Conservation (phyloP, 2,888 invertebrate genomes). For the Luffia ferchaultella region DNA sequence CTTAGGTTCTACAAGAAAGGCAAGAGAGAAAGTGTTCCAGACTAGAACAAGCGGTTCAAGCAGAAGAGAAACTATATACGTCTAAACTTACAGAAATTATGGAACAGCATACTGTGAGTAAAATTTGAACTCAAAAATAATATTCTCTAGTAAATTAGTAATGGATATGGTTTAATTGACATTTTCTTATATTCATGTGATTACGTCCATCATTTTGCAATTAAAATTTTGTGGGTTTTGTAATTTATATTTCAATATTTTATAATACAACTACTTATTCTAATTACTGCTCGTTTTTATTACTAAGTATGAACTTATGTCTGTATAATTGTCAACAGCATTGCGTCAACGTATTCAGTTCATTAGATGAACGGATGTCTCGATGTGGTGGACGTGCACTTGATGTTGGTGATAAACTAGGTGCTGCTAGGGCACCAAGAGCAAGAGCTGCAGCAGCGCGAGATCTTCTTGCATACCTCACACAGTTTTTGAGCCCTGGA, state of each 20-base stretch:
- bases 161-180: no score
- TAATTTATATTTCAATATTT: no score
- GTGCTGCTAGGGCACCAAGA: constrained; percentile 94
- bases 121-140: not conserved
- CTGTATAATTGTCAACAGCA: constrained; percentile 52
- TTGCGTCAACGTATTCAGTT: constrained; percentile 88
- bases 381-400: constrained; percentile 97
- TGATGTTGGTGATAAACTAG: constrained; percentile 97
- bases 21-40: constrained; percentile 87
- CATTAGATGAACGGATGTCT: constrained; percentile 94
- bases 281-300: no score
- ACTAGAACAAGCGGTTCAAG: constrained; percentile 80
- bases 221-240: no score
- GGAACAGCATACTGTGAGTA: constrained; percentile 81
- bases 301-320: no score
- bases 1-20: constrained; percentile 78
- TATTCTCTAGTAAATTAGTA: no score
- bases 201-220: not conserved
- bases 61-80: constrained; percentile 86
- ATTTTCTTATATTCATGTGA: constrained; percentile 1
- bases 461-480: constrained; percentile 88
- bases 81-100: constrained; percentile 83
- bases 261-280: no score
- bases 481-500: constrained; percentile 89
- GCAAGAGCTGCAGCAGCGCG: constrained; percentile 95